Conservation (phyloP, 2,888 invertebrate species). For the Nomada fabriciana region DNA sequence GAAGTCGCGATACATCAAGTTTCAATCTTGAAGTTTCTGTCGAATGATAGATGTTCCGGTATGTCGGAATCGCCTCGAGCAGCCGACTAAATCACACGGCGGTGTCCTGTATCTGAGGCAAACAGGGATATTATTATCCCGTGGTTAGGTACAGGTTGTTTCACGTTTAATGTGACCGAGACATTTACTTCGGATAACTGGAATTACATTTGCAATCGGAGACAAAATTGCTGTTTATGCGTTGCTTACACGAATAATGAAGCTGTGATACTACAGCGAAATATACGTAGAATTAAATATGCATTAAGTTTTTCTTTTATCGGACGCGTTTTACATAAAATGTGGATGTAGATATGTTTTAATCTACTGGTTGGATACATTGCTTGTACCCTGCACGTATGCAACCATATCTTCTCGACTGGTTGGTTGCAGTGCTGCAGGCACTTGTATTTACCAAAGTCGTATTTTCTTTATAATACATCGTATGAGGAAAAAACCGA, state of each 20-base stretch:
- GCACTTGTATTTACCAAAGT: no score
- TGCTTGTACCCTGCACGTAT: no score
- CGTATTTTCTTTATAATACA: no score
- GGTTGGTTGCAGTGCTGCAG: no score
- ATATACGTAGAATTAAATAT: not conserved
- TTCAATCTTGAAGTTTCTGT: constrained; percentile 56
- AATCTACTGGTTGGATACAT: no score
- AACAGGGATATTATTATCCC: constrained; percentile 61
- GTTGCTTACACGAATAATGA: not conserved
- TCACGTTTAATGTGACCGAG: constrained; percentile 26
- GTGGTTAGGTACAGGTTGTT: constrained; percentile 26
- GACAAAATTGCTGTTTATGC: not conserved
- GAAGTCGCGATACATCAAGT: constrained; percentile 46
- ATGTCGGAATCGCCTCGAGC: constrained; percentile 57
- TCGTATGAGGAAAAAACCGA: no score
- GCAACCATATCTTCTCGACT: no score
- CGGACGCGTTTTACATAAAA: no score
- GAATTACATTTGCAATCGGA: not conserved
- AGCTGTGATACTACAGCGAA: not conserved
- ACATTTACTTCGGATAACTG: constrained; percentile 1
- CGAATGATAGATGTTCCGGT: constrained; percentile 65
- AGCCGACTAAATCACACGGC: constrained; percentile 64
- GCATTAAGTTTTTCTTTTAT: not conserved
- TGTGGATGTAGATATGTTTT: no score
- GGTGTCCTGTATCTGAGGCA: constrained; percentile 53